Percentiles rank a stretch among this genome's conserved stretches.
These are phyloP conservation scores for Ischnus inquisitorius DNA, from an alignment of 2,888 invertebrate genomes.

Conservation along the genomic window DNA sequence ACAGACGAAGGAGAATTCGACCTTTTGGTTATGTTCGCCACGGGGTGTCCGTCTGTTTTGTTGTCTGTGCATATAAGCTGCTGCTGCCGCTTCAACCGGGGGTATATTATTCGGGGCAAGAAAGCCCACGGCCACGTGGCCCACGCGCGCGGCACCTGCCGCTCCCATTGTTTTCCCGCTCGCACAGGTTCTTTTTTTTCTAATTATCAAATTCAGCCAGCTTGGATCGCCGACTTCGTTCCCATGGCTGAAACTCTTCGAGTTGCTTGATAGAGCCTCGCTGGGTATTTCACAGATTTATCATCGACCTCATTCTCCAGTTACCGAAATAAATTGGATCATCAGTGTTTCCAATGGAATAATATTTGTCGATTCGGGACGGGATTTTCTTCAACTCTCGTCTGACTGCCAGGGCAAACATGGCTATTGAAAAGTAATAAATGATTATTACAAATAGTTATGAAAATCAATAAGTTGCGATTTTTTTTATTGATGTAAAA, in stretches of 20 bases:
- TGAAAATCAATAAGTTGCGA: too few species aligned
- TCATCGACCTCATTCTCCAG: constrained; percentile 14
- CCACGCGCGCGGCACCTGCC: constrained; percentile 49
- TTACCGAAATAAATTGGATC: constrained; percentile 15
- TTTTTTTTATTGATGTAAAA: not conserved
- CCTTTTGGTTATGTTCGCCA: constrained; percentile 46
- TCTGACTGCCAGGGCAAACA: too few species aligned
- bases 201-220: constrained; percentile 26
- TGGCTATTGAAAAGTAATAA: too few species aligned
- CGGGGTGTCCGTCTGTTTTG: constrained; percentile 47
- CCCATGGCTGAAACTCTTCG: constrained; percentile 29
- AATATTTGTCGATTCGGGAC: not conserved
- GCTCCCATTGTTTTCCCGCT: constrained; percentile 46
- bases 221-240: not conserved
- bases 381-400: not conserved
- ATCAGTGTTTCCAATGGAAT: not conserved
- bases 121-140: constrained; percentile 49
- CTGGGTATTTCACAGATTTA: constrained; percentile 28
- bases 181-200: constrained; percentile 20
- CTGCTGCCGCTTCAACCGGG: constrained; percentile 14
- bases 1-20: constrained; percentile 52
- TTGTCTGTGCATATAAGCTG: constrained; percentile 51
- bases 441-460: too few species aligned
- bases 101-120: constrained; percentile 20
- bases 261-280: not conserved